Evolutionary conservation across 2,888 invertebrate species (phyloP), one percentile per base, ranked within the genome.

Genomic region (Oxytorus armatus): DNA sequence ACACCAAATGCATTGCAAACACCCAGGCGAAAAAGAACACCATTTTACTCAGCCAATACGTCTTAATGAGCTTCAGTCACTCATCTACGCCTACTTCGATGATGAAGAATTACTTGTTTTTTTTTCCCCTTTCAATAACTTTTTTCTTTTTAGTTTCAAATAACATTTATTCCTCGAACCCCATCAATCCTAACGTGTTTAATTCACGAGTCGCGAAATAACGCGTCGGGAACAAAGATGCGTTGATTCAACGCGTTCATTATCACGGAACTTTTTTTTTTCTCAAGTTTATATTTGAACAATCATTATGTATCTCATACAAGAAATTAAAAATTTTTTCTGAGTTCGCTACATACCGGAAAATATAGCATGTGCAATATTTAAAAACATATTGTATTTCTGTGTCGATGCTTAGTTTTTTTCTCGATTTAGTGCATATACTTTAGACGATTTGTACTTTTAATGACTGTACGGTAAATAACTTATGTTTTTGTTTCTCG

Each of bases 1-100:
- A 92, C 92, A 92, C 92, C 92, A 92, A 74, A 91, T 91, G 91
- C 92, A 91, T 92, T 92, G 92, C 92, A 92, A 90, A 92, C 91
- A 91, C 89, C 88, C 91, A 90, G 89, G 89, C 90, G 88, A 90
- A 77, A 80, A 70, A 79, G 75, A 90, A 91, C 89, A 90, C 89
- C 89, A 87, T 85, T 88, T 88, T 87, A 86, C 86, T 86, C 89
- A 90, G 87, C 89, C 88, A 90, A 85, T 87, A 87, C 88, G 86
- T 73, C 85, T 82, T 84, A 85, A 83, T 83, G 72, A 84, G 76
- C 18, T 70, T 69, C 65, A 63, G 63, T 65, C 63, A 73, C 74
- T 69, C 77, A 59, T 73, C 81, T 81, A 77, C 77, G 81, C 77
- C 70, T 80, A 79, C 77, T 61, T 59, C 42, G 57, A 57, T 49